phyloP scores from a whole-genome alignment of 1,140 invertebrate species.

The Andrena cerasifolii region DNA sequence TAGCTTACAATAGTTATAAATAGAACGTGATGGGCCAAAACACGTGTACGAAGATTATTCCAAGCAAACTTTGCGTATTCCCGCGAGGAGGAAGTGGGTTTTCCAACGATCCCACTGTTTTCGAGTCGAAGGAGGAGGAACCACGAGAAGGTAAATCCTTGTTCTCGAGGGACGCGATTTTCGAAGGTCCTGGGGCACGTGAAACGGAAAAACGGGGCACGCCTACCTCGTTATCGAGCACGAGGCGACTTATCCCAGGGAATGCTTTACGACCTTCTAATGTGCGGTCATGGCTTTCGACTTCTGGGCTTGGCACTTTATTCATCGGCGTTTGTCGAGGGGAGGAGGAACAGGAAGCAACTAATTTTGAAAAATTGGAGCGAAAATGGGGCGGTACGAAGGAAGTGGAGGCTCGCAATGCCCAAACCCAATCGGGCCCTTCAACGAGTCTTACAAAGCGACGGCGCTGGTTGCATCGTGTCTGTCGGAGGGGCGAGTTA shows the following conservation, averaged over 20 bases:
- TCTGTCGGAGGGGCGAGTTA: not conserved
- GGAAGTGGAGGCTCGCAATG: too few species aligned
- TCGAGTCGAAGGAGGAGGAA: not conserved
- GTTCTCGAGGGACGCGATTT: constrained; percentile 10
- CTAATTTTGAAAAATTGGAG: too few species aligned
- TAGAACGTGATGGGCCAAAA: too few species aligned
- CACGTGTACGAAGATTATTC: constrained; percentile 3
- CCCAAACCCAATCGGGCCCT: too few species aligned
- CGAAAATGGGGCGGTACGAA: too few species aligned
- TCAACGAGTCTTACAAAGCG: too few species aligned
- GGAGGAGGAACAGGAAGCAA: too few species aligned
- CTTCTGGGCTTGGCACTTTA: not conserved
- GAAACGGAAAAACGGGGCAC: constrained; percentile 28
- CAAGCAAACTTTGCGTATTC: not conserved
- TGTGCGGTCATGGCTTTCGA: constrained; percentile 2
- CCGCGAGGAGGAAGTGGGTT: not conserved
- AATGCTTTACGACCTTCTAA: constrained; percentile 28
- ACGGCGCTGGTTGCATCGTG: too few species aligned
- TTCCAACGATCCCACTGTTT: not conserved
- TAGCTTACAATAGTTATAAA: too few species aligned
- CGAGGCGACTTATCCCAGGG: constrained; percentile 10
- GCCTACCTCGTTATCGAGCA: constrained; percentile 46
- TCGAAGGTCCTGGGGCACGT: not conserved
- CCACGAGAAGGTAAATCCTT: not conserved
- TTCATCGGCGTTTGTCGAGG: not conserved